These are phyloP conservation scores for Linepithema humile DNA, from an alignment of 1,140 invertebrate genomes.

Conservation along the genomic window DNA sequence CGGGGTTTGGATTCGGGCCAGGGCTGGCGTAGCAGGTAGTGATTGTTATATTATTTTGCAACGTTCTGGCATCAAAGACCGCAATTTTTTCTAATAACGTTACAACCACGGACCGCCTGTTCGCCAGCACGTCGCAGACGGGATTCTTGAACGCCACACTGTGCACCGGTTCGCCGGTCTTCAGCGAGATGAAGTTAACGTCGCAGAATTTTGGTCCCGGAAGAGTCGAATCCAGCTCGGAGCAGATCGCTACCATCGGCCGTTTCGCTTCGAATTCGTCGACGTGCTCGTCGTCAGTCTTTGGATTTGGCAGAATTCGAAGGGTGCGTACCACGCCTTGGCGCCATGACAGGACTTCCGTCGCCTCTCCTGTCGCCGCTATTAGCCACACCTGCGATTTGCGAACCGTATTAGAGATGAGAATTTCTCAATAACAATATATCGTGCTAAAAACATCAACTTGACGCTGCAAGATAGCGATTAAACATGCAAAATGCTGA, in stretches of 20 bases:
- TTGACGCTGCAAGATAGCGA: too few relatives aligned
- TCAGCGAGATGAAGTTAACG: conserved; percentile 95
- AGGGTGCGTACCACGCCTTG: conserved; percentile 94
- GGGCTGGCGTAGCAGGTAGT: conserved; percentile 96
- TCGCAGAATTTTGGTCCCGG: conserved; percentile 93
- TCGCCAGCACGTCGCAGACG: conserved; percentile 94
- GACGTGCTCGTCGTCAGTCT: conserved; percentile 84
- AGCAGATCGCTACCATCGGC: conserved; percentile 94
- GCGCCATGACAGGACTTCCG: conserved; percentile 95
- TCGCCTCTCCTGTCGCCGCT: conserved; percentile 94
- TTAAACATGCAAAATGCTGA: neutral
- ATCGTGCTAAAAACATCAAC: neutral
- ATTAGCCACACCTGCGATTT: conserved; percentile 89
- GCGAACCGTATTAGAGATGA: conserved; percentile 20
- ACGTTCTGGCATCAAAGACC: conserved; percentile 94
- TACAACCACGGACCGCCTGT: conserved; percentile 92
- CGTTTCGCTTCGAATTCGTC: conserved; percentile 91
- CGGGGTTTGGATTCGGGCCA: conserved; percentile 93
- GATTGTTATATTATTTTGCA: conserved; percentile 94
- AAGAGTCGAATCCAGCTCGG: conserved; percentile 88
- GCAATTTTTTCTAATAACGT: conserved; percentile 95
- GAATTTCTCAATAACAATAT: neutral
- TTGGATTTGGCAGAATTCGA: conserved; percentile 92
- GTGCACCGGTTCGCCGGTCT: conserved; percentile 94
- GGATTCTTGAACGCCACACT: conserved; percentile 96